phyloP scores from a whole-genome alignment of 2,888 invertebrate species.

The Sesia bembeciformis region DNA sequence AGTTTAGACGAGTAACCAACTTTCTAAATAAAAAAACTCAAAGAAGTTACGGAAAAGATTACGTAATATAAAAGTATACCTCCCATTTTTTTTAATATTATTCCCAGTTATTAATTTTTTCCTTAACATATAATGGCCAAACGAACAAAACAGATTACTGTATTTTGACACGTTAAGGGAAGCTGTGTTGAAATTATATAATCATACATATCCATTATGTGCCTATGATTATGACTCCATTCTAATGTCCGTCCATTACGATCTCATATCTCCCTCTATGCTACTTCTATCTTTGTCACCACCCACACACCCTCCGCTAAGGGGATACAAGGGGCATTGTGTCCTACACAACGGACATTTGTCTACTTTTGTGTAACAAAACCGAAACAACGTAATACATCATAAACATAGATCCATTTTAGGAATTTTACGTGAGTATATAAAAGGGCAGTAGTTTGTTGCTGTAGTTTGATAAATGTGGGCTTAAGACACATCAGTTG shows the following conservation, averaged over 20 bases:
- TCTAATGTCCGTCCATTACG: slow-evolving; percentile 48
- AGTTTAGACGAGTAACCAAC: too few species aligned
- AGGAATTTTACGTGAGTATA: neutral
- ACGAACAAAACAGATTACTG: too few species aligned
- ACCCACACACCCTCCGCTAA: slow-evolving; percentile 29
- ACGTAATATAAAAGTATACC: too few species aligned
- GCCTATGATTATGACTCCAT: slow-evolving; percentile 28
- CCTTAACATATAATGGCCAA: too few species aligned
- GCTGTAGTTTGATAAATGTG: neutral
- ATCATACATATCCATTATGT: neutral
- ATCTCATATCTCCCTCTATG: slow-evolving; percentile 23
- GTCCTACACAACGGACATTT: slow-evolving; percentile 15
- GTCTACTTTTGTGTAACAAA: slow-evolving; percentile 11
- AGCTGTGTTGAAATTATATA: too few species aligned
- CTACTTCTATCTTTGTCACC: slow-evolving; percentile 18
- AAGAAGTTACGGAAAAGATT: too few species aligned
- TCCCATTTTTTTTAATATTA: too few species aligned
- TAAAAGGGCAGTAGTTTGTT: neutral
- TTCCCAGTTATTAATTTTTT: too few species aligned
- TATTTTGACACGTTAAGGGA: too few species aligned
- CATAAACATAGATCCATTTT: neutral
- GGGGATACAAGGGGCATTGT: slow-evolving; percentile 30
- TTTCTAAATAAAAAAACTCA: too few species aligned
- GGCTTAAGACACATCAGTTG: too few species aligned
- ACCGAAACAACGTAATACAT: neutral